Evolutionary conservation across 2,797 vertebrate species (phyloP), one percentile per base, ranked within the genome.

Genomic region (Yasuhikotakia modesta): DNA sequence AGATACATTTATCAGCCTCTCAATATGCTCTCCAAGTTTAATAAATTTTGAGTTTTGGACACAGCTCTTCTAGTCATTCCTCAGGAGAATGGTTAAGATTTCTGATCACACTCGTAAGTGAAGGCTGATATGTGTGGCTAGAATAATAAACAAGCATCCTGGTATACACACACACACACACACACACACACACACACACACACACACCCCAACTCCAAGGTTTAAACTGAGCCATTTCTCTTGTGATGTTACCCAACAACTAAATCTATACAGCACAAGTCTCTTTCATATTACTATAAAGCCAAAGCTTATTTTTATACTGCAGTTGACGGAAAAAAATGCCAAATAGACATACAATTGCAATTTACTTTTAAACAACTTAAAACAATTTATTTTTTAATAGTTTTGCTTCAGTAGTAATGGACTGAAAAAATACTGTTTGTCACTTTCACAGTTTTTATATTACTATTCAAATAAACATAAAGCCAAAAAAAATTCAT

Each of bases 91-190:
- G 46, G 52, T 53, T 11, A 35, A 76, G 39, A 58, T 43, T 24
- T 55, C 63, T 7, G 65, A 69, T 69, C 14, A 32, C 53, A 35
- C 24, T 71, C 73, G 65, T 17, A 81, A 87, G 83, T 71, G 80
- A 83, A 85, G 78, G 83, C 77, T 84, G 85, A 81, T 81, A 74
- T 79, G 76, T 63, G 67, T 32, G 70, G 71, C 53, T 32, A 30
- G 81, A n/a, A 63, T 72, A 63, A 71, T 76, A 78, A 85, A 86
- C 74, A 78, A 70, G 24, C 6, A 24, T 73, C 78, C 81, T 22
- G 13, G 77, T 75, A 63, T 67, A 52, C 22, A 2, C 61, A 52
- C 22, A 2, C 61, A 70, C 61, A 70, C 73, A 71, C 86, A 79
- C 60, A 68, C 80, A 82, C 45, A 1, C 27, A 78, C 55, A 73